phyloP scores from a whole-genome alignment of 2,113 vertebrate genomes.

The Chelonoidis abingdonii region DNA sequence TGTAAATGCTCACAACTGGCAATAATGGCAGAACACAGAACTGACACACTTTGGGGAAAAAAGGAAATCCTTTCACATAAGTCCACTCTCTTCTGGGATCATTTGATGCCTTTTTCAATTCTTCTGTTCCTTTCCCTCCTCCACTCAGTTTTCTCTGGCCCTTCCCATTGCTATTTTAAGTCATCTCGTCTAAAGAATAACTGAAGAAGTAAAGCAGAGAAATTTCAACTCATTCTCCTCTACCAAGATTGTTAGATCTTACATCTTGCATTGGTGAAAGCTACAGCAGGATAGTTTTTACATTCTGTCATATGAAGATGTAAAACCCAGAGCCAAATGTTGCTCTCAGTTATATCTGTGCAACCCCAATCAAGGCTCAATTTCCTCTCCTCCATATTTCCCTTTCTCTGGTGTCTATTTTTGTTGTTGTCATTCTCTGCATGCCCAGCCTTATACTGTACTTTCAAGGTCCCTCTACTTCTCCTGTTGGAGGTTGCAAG shows the following conservation, averaged over 20 bases:
- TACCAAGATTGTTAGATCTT: accelerated
- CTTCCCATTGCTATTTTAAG: not conserved
- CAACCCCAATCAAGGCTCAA: not conserved
- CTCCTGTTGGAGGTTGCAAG: constrained; percentile 13
- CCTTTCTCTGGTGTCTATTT: not conserved
- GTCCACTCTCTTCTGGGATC: not conserved
- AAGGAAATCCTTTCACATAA: not conserved
- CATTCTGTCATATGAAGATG: not conserved
- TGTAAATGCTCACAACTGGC: not conserved
- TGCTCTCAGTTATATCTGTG: not conserved
- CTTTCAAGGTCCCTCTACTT: not conserved
- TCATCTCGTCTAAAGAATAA: not conserved
- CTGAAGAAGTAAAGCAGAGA: not conserved
- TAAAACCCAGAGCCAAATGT: not conserved
- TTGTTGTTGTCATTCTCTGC: not conserved
- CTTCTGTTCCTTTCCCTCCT: not conserved
- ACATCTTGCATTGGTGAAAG: not conserved
- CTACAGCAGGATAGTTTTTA: not conserved
- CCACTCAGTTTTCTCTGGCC: not conserved
- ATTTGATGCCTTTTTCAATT: not conserved
- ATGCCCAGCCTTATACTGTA: not conserved
- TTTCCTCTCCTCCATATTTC: not conserved
- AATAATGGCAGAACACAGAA: not conserved
- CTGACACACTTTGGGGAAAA: not conserved
- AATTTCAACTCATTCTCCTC: not conserved